Evolutionary conservation across 2,888 invertebrate species (phyloP).

Genomic region (Thera britannica): DNA sequence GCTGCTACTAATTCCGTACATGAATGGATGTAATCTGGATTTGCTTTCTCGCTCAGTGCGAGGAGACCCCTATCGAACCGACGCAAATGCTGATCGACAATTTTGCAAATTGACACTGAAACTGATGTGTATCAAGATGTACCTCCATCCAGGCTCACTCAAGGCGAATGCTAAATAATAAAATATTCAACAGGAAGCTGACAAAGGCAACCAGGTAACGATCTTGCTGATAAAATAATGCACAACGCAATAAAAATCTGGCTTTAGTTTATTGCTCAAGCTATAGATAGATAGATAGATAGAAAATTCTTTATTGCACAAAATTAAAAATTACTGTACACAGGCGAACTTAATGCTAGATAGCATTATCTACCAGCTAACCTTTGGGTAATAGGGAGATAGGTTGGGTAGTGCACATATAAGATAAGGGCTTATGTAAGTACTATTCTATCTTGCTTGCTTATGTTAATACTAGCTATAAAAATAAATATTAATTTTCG

Average conservation of each 20-base stretch:
- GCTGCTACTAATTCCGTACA: constrained; percentile 66
- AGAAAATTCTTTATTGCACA: too few species aligned
- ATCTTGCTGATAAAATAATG: too few species aligned
- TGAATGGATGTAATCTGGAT: constrained; percentile 77
- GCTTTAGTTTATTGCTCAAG: background rate
- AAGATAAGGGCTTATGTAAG: too few species aligned
- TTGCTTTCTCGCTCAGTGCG: constrained; percentile 48
- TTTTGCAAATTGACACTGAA: constrained; percentile 8
- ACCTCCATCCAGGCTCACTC: background rate
- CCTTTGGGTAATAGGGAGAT: too few species aligned
- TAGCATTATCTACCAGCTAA: too few species aligned
- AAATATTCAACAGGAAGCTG: background rate
- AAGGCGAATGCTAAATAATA: background rate
- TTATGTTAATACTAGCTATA: too few species aligned
- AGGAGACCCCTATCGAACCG: constrained; percentile 16
- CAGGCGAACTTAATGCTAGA: too few species aligned
- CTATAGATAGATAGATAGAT: too few species aligned
- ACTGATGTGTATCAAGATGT: background rate
- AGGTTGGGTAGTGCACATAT: too few species aligned
- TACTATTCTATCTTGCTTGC: too few species aligned
- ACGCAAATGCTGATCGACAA: constrained; percentile 6
- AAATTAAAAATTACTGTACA: too few species aligned
- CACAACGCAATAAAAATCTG: background rate
- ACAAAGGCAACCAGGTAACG: too few species aligned
- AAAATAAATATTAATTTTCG: background rate